Percentiles rank a stretch among this genome's conserved stretches.
Conservation (phyloP, 2,113 vertebrate species). For the Osmerus eperlanus region DNA sequence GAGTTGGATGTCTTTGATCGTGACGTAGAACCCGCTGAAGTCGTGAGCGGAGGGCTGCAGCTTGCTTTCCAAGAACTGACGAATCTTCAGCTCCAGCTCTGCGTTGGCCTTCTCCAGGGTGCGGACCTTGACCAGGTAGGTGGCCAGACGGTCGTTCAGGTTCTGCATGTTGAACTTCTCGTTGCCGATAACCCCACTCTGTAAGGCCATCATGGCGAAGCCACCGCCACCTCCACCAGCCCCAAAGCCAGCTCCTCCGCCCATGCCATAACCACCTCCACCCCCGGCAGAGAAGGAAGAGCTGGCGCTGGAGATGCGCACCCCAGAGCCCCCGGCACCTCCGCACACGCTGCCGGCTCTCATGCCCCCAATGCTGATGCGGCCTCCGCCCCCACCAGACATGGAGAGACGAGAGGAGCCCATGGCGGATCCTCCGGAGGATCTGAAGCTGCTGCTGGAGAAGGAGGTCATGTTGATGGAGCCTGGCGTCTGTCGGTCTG, state of each 20-base stretch:
- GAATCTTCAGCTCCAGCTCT: constrained; percentile 53
- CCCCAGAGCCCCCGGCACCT: background rate
- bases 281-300: constrained; percentile 18
- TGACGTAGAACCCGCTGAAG: constrained; percentile 23
- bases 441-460: background rate
- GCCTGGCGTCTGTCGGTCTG: background rate
- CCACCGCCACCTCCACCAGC: background rate
- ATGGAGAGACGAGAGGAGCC: constrained; percentile 17
- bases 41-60: constrained; percentile 17
- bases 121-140: constrained; percentile 50
- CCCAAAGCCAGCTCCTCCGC: background rate
- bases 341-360: constrained; percentile 40
- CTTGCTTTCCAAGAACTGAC: constrained; percentile 36
- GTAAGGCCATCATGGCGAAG: background rate
- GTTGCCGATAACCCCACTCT: constrained; percentile 21
- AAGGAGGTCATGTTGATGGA: constrained; percentile 18
- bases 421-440: constrained; percentile 21
- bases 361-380: background rate
- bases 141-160: constrained; percentile 55
- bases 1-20: constrained; percentile 51
- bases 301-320: constrained; percentile 37
- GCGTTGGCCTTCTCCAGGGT: constrained; percentile 45
- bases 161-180: constrained; percentile 53
- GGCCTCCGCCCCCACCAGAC: background rate
- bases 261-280: background rate